Percentiles rank a stretch among this genome's conserved stretches.
phyloP scores from a whole-genome alignment of 2,113 vertebrate genomes.

The Phylloscopus whistleri region DNA sequence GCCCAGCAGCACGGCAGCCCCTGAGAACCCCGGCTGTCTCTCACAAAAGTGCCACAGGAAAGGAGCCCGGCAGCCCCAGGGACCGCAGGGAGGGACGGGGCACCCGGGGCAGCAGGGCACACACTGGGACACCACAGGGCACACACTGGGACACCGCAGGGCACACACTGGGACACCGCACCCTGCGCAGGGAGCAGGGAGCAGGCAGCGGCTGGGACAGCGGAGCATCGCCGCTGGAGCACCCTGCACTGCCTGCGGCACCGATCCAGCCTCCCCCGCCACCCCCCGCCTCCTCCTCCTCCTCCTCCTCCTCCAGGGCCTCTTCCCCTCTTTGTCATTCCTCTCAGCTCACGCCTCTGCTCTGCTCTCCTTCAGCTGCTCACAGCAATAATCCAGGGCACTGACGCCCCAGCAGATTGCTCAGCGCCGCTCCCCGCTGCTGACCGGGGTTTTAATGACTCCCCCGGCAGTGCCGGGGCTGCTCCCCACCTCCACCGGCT shows the following conservation, averaged over 20 bases:
- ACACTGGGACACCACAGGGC: accelerated
- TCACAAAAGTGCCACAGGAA: not conserved
- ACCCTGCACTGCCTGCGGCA: not conserved
- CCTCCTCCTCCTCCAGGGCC: not conserved
- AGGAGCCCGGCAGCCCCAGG: not conserved
- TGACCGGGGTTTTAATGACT: constrained; percentile 5
- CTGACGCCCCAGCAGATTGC: not conserved
- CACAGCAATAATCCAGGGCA: constrained; percentile 36
- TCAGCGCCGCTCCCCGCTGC: not conserved
- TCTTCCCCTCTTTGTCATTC: constrained; percentile 19
- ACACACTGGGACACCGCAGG: accelerated
- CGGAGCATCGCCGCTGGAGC: not conserved
- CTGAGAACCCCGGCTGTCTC: not conserved
- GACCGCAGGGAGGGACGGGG: not conserved
- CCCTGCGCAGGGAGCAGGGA: not conserved
- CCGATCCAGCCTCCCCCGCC: not conserved
- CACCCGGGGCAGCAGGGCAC: accelerated
- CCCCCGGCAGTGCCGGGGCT: not conserved
- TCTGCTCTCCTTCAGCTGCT: constrained; percentile 51
- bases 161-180: accelerated
- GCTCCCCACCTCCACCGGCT: not conserved
- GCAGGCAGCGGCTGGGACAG: not conserved
- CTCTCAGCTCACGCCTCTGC: constrained; percentile 30
- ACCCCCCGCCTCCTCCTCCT: not conserved
- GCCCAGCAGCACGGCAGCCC: not conserved